Conservation (phyloP, 92 coral and sea anemone genomes). For the Porites lobata region DNA sequence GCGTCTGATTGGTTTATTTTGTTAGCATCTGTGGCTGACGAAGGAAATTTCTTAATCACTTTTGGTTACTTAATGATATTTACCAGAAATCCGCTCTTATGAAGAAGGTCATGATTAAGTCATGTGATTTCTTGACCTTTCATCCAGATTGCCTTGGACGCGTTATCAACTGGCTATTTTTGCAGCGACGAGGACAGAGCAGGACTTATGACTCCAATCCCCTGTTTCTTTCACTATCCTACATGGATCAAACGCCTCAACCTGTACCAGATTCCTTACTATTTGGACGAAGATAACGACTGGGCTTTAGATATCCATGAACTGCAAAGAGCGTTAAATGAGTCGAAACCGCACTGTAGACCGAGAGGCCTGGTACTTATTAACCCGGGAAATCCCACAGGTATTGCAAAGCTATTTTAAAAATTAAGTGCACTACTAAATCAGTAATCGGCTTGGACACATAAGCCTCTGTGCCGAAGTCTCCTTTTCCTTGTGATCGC, state of each 20-base stretch:
- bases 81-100: too few species aligned
- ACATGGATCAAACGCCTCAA: slow-evolving; percentile 57
- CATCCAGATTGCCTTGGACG: neutral
- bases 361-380: slow-evolving; percentile 83
- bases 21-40: too few species aligned
- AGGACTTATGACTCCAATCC: slow-evolving; percentile 79
- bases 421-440: too few species aligned
- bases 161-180: neutral
- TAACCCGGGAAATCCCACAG: slow-evolving; percentile 92
- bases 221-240: slow-evolving; percentile 64
- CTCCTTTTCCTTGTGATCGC: too few species aligned
- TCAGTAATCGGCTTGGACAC: too few species aligned
- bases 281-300: slow-evolving; percentile 83
- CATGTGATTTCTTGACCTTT: neutral
- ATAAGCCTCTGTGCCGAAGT: too few species aligned
- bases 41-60: too few species aligned
- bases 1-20: too few species aligned
- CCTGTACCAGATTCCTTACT: slow-evolving; percentile 80
- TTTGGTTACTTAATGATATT: too few species aligned
- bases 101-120: neutral
- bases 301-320: slow-evolving; percentile 81
- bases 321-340: slow-evolving; percentile 73
- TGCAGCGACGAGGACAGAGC: slow-evolving; percentile 29
- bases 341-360: slow-evolving; percentile 73
- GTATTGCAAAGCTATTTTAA: slow-evolving; percentile 12